Evolutionary conservation across 2,797 vertebrate genomes (phyloP).

Genomic region (Urocyon cinereoargenteus): DNA sequence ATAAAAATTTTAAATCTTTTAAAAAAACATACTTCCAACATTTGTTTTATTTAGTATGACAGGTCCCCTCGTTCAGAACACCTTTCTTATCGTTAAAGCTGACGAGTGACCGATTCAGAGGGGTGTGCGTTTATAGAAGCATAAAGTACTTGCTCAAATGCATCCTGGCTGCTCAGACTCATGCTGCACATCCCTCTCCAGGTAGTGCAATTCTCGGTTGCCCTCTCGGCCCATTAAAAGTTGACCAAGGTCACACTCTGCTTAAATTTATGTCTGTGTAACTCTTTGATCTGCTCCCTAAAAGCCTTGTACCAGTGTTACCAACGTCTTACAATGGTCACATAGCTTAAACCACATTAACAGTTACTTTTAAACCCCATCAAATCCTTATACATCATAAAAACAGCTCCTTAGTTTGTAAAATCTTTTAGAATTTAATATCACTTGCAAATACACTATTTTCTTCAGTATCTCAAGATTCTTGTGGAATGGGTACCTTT

Average conservation of each 20-base stretch:
- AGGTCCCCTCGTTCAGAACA: conserved; percentile 24
- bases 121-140: neutral
- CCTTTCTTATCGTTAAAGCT: neutral
- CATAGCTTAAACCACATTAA: neutral
- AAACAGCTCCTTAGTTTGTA: neutral
- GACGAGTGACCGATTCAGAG: neutral
- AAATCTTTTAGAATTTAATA: neutral
- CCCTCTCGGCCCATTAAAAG: neutral
- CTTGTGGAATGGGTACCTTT: neutral
- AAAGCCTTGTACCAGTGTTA: neutral
- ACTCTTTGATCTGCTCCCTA: neutral
- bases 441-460: neutral
- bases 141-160: neutral
- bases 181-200: too few relatives aligned
- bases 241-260: neutral
- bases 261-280: neutral
- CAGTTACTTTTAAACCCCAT: neutral
- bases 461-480: neutral
- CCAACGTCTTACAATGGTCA: neutral
- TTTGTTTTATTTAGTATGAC: conserved; percentile 24
- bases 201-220: neutral
- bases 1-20: neutral
- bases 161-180: neutral
- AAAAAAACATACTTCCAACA: neutral
- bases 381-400: neutral